Evolutionary conservation across 2,888 invertebrate species (phyloP).

Genomic region (Caenorhabditis becei): DNA sequence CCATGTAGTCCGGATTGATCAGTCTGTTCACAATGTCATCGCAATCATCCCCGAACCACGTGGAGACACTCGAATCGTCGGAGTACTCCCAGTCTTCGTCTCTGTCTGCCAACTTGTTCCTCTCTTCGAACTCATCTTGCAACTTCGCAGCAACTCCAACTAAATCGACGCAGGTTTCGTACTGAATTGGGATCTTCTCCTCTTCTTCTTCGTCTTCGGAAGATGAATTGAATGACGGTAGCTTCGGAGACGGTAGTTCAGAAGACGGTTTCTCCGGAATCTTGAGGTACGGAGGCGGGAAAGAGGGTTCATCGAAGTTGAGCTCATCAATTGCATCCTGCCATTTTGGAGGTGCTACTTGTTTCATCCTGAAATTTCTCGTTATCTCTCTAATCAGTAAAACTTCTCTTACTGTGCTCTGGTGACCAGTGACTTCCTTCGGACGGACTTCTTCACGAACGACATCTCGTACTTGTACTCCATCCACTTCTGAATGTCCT

Average conservation of each 20-base stretch:
- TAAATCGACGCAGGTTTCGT: constrained; percentile 11
- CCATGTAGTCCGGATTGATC: constrained; percentile 33
- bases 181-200: neutral
- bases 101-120: neutral
- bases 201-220: constrained; percentile 35
- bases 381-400: neutral
- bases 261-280: neutral
- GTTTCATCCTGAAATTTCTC: constrained; percentile 35
- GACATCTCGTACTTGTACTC: constrained; percentile 33
- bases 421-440: constrained; percentile 7
- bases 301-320: neutral
- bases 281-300: constrained; percentile 1
- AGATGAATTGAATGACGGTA: constrained; percentile 32
- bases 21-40: constrained; percentile 43
- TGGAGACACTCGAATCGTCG: constrained; percentile 39
- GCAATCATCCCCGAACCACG: constrained; percentile 31
- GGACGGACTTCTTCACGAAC: constrained; percentile 11
- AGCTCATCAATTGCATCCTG: constrained; percentile 5
- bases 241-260: neutral
- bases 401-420: constrained; percentile 4
- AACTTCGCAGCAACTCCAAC: constrained; percentile 13
- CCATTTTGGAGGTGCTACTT: neutral
- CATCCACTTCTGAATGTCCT: constrained; percentile 55
- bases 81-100: constrained; percentile 51
- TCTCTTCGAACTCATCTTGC: constrained; percentile 1